Evolutionary conservation across 2,797 vertebrate genomes (phyloP), one percentile per base, ranked within the genome.

Genomic region (Anniella stebbinsi): DNA sequence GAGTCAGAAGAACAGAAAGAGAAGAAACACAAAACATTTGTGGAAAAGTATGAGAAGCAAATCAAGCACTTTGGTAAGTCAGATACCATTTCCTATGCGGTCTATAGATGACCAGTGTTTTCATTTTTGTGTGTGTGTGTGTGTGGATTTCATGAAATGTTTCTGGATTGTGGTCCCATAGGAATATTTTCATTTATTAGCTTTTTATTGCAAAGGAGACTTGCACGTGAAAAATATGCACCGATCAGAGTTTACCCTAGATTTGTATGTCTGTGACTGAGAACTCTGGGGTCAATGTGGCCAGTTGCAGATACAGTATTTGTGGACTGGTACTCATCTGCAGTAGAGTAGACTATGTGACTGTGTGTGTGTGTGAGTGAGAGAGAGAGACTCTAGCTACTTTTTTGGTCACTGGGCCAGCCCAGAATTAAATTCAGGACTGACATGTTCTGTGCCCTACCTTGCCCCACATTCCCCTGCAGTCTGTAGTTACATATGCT

Each of bases 1-100:
- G 97, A 97, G 28, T 98, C 98, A 0, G 99, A 99, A 91, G 99
- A 99, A 91, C 96, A 98, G 90, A 98, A 98, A 82, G 97, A 99
- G 80, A 96, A 98, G 93, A 98, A 98, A 11, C 98, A 98, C 93
- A 98, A 98, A 91, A 98, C 94, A 0, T 98, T 99, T 21, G 98
- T 98, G 94, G 98, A 98, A 93, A 97, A 98, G 78, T 94, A 98
- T 0, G 95, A 97, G 86, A 97, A 98, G 86, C 97, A 98, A 93
- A 98, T 99, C 67, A 98, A 98, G 80, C 98, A 98, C 93, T 99
- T 99, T 0, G 98, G 98, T 99, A 92, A 97, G 92, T 0, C 18
- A 67, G 23, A 25, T 18, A 69, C 36, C 2, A 11, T 33, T 25
- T 5, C 72, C 28, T 45, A 30, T 13, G 28, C 28, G 4, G 21